Conservation (phyloP, 1,140 invertebrate species). For the Marisa cornuarietis region DNA sequence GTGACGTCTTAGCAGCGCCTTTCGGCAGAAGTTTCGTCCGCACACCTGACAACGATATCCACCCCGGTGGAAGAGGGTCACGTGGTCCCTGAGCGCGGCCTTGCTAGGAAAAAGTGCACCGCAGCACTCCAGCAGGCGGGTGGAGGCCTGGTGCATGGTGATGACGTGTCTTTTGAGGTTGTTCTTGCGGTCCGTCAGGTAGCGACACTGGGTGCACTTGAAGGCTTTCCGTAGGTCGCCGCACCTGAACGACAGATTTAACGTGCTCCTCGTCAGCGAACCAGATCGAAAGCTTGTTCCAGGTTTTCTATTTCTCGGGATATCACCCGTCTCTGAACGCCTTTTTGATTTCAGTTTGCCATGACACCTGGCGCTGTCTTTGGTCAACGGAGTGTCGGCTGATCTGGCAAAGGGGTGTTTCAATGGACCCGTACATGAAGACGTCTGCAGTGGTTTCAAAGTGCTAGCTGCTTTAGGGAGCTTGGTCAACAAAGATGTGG, state of each 20-base stretch:
- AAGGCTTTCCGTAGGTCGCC: slow-evolving; percentile 29
- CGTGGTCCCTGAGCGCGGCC: slow-evolving; percentile 63
- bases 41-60: slow-evolving; percentile 65
- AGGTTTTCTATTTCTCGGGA: too few relatives aligned
- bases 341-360: too few relatives aligned
- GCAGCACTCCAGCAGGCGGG: slow-evolving; percentile 63
- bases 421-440: too few relatives aligned
- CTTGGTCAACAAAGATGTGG: too few relatives aligned
- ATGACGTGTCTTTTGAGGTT: slow-evolving; percentile 66
- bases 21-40: slow-evolving; percentile 64
- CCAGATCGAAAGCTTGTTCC: too few relatives aligned
- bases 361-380: too few relatives aligned
- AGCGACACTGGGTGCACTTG: slow-evolving; percentile 58
- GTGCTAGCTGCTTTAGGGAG: too few relatives aligned
- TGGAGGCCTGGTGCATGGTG: slow-evolving; percentile 65
- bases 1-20: slow-evolving; percentile 67
- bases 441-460: too few relatives aligned
- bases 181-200: slow-evolving; percentile 66
- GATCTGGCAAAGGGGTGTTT: too few relatives aligned
- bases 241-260: background rate
- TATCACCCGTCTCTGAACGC: too few relatives aligned
- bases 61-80: slow-evolving; percentile 51
- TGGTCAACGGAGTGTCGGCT: too few relatives aligned
- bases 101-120: slow-evolving; percentile 62
- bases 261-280: background rate